Conservation (phyloP, 2,797 vertebrate genomes). For the Typhlichthys subterraneus region DNA sequence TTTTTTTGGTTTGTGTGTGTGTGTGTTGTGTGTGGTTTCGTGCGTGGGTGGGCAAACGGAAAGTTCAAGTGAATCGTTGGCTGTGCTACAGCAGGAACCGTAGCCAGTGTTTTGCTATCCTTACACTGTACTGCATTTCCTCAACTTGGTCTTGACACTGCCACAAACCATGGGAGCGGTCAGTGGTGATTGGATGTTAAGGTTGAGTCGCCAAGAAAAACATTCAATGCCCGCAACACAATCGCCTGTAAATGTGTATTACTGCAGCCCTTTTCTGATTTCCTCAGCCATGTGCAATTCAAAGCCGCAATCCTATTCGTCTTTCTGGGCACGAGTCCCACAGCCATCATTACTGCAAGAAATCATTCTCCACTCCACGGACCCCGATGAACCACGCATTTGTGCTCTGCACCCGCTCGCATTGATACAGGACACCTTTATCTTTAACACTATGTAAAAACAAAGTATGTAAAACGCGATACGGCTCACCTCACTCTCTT, state of each 20-base stretch:
- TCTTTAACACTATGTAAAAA: constrained; percentile 86
- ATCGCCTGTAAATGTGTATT: background rate
- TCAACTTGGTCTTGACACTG: constrained; percentile 5
- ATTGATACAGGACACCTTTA: constrained; percentile 80
- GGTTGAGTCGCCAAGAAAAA: constrained; percentile 4
- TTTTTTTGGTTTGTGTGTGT: constrained; percentile 10
- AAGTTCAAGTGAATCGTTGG: too few relatives aligned
- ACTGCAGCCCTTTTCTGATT: background rate
- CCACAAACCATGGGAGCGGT: constrained; percentile 1
- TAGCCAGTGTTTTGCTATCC: constrained; percentile 4
- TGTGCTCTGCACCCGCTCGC: constrained; percentile 41
- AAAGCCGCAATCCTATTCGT: constrained; percentile 5
- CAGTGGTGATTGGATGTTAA: constrained; percentile 1
- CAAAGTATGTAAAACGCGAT: constrained; percentile 75
- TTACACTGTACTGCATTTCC: constrained; percentile 6
- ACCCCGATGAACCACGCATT: constrained; percentile 7
- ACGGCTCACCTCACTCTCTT: constrained; percentile 75
- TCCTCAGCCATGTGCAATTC: background rate
- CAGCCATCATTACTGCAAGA: background rate
- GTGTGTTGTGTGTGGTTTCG: background rate
- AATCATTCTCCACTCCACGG: background rate
- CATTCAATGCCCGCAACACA: constrained; percentile 9
- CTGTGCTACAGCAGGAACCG: background rate
- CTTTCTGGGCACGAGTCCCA: constrained; percentile 9
- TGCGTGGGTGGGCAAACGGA: background rate